Percentiles rank a stretch among this genome's conserved stretches.
Evolutionary conservation across 2,113 vertebrate species (phyloP).

Genomic region (Petroica traversi): DNA sequence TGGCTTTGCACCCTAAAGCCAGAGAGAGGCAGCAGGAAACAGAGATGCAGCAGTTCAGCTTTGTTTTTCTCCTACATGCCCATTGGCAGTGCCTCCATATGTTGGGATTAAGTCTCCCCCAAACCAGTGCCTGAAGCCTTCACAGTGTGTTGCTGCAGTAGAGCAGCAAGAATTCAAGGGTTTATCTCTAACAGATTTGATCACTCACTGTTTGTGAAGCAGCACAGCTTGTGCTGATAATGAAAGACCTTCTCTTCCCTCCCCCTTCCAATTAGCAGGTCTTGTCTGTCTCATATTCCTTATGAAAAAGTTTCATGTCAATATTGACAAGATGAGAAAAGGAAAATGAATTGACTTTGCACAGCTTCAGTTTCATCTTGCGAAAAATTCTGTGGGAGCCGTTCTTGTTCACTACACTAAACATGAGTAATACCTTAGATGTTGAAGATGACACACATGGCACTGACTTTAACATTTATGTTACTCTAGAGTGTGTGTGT

Average conservation of each 20-base stretch:
- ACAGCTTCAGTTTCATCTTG: background rate
- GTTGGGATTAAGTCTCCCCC: background rate
- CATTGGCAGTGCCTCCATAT: conserved; percentile 20
- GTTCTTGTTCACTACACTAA: background rate
- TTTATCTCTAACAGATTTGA: conserved; percentile 47
- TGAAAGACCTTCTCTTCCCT: background rate
- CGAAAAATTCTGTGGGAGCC: background rate
- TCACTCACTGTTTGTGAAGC: conserved; percentile 34
- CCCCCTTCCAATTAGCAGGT: background rate
- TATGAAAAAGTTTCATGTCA: conserved; percentile 12
- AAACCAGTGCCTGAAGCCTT: background rate
- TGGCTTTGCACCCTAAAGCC: background rate
- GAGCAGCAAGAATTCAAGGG: conserved; percentile 19
- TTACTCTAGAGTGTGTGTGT: background rate
- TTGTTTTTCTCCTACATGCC: conserved; percentile 12
- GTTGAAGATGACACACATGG: background rate
- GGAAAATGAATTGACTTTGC: conserved; percentile 19
- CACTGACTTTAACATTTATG: background rate
- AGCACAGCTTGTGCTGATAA: conserved; percentile 38
- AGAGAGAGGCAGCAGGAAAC: conserved; percentile 19
- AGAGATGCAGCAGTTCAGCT: conserved; percentile 11
- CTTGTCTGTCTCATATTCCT: background rate
- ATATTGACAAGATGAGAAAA: conserved; percentile 28
- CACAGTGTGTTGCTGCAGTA: conserved; percentile 2
- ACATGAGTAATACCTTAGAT: background rate